Base-by-base conservation (phyloP, 2,113 vertebrate species). In the Paradisaea rubra region DNA sequence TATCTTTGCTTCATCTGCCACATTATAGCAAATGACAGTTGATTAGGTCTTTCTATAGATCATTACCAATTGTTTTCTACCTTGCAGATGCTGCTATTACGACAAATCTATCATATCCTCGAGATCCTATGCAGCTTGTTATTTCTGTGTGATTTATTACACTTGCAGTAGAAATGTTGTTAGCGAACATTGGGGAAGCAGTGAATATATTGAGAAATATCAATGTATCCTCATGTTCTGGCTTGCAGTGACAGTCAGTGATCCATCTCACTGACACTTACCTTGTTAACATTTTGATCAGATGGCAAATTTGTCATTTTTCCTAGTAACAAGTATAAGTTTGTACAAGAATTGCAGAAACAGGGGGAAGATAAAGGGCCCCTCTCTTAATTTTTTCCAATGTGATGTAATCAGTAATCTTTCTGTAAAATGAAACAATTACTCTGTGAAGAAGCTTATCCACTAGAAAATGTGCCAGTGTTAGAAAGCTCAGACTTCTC, bases 261-360 rank as follows among this genome's bases (percentile, higher is more conserved):
- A 99, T 99, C 98, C 98, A 98, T 99, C 98, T 99, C 98, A 13
- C 96, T 98, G 98, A 98, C 98, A 98, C 97, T 98, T 98, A 98
- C 98, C 98, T 98, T 98, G 98, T 98, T 99, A 98, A 98, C 98
- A 98, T 98, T 98, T 98, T 98, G 98, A 99, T 99, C 98, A 98
- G 98, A 98, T 97, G 97, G 97, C 97, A 98, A 98, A 98, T 98
- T 98, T 98, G 97, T 98, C 98, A 98, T 98, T 98, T 98, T 98
- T 98, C 97, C 97, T 96, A 97, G 97, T 98, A 98, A 98, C 97
- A 97, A 97, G 97, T 98, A 96, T 98, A 97, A 98, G 97, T 98
- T 98, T 98, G 96, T 96, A 97, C 98, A 98, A 97, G 97, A 98
- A 97, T 96, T 97, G 92, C 85, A 95, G 97, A 98, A 97, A 98